These are phyloP conservation scores for Larimichthys polyactis DNA, from an alignment of 2,113 vertebrate genomes.

Conservation along the genomic window DNA sequence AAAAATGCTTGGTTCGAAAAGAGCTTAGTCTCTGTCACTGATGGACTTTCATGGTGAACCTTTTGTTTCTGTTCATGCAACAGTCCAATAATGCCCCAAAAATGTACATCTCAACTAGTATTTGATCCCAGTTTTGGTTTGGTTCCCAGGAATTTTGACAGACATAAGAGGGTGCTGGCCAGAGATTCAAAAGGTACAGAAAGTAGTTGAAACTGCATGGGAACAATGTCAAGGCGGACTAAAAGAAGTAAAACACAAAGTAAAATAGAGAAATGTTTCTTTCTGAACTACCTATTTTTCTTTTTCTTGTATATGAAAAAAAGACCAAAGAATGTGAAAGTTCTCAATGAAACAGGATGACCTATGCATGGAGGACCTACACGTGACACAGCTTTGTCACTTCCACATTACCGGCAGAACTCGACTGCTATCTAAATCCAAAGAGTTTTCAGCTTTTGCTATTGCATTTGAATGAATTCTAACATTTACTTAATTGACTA, in stretches of 20 bases:
- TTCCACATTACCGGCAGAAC: slow-evolving; percentile 6
- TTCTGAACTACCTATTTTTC: slow-evolving; percentile 48
- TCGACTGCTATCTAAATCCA: slow-evolving; percentile 6
- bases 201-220: background rate
- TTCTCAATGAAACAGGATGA: background rate
- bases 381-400: background rate
- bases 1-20: slow-evolving; percentile 94
- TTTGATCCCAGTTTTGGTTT: slow-evolving; percentile 9
- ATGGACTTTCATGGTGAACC: slow-evolving; percentile 4
- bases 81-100: slow-evolving; percentile 1
- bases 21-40: slow-evolving; percentile 94
- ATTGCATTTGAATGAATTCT: background rate
- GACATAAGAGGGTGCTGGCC: background rate
- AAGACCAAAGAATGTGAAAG: slow-evolving; percentile 71
- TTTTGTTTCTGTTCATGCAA: slow-evolving; percentile 17
- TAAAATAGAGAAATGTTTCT: background rate
- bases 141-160: background rate
- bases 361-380: background rate
- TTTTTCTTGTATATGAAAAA: slow-evolving; percentile 41
- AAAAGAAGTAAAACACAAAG: slow-evolving; percentile 12
- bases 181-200: background rate
- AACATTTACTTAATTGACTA: background rate
- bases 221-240: slow-evolving; percentile 8
- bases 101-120: background rate
- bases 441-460: background rate